A percentile compares a stretch with the other conserved stretches of the same genome.
Evolutionary conservation across 2,113 vertebrate species (phyloP).

Genomic region (Hymenochirus boettgeri): DNA sequence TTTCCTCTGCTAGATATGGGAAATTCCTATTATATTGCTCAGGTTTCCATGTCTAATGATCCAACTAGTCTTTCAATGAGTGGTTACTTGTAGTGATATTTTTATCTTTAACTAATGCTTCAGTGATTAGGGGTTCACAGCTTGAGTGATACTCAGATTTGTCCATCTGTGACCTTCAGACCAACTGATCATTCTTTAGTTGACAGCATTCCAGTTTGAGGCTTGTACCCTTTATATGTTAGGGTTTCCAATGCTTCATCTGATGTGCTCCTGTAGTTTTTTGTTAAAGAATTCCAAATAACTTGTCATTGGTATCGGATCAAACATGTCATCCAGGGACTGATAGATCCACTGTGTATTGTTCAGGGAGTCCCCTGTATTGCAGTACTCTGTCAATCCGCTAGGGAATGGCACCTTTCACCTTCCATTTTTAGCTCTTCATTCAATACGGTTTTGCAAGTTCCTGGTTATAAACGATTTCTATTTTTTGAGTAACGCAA

Average conservation of each 20-base stretch:
- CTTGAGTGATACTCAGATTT: no score
- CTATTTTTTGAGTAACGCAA: conserved; percentile 51
- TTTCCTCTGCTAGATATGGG: no score
- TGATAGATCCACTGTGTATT: neutral
- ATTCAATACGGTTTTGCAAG: conserved; percentile 14
- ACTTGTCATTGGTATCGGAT: conserved; percentile 42
- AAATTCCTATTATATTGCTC: no score
- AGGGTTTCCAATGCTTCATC: conserved; percentile 37
- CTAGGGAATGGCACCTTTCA: neutral
- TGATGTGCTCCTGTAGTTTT: conserved; percentile 12
- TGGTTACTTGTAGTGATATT: no score
- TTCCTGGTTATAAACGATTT: conserved; percentile 44
- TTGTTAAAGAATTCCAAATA: conserved; percentile 38
- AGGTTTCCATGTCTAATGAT: no score
- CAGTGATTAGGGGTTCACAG: no score
- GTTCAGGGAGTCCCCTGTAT: neutral
- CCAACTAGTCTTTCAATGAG: no score
- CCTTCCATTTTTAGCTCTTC: neutral
- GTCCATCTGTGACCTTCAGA: no score
- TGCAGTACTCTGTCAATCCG: neutral
- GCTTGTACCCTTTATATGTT: conserved; percentile 48
- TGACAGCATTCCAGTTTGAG: conserved; percentile 46
- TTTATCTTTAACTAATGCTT: no score
- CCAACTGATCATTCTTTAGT: no score
- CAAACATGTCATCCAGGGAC: conserved; percentile 4